Evolutionary conservation across 2,888 invertebrate species (phyloP).

Genomic region (Cephus spinipes): DNA sequence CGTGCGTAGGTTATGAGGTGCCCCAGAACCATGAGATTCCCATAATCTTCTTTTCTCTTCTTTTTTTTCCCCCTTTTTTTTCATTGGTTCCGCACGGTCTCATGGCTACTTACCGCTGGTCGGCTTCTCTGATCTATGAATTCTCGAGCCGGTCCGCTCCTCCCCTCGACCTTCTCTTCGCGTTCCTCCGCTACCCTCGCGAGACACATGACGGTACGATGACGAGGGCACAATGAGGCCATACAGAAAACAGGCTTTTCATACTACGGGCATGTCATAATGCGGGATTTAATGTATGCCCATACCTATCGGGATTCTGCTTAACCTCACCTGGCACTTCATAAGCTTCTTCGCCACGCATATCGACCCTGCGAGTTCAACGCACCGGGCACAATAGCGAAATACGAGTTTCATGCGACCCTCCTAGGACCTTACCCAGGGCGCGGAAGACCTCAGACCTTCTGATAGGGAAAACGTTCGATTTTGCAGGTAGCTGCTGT

Average conservation of each 20-base stretch:
- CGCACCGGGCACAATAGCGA: neutral
- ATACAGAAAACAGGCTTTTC: conserved; percentile 53
- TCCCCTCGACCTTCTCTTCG: conserved; percentile 16
- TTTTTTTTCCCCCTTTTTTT: neutral
- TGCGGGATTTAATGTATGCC: conserved; percentile 12
- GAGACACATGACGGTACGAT: conserved; percentile 52
- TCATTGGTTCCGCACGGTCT: conserved; percentile 23
- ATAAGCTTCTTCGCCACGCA: conserved; percentile 36
- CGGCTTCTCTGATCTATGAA: conserved; percentile 57
- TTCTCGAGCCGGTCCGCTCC: conserved; percentile 37
- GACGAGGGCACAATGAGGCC: conserved; percentile 57
- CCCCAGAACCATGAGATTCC: conserved; percentile 36
- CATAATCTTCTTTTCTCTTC: conserved; percentile 43
- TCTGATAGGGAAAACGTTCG: conserved; percentile 12
- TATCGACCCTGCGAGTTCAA: conserved; percentile 10
- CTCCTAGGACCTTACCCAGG: neutral
- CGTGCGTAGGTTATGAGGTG: conserved; percentile 34
- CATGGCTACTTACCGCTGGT: conserved; percentile 34
- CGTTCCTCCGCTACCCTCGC: conserved; percentile 32
- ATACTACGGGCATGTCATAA: conserved; percentile 49
- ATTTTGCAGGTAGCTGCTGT: conserved; percentile 60
- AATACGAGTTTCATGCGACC: neutral
- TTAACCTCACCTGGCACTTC: conserved; percentile 50
- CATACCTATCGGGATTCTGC: conserved; percentile 39
- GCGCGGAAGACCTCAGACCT: neutral